Base-by-base conservation (phyloP, 2,797 vertebrate genomes). In the Anniella stebbinsi region DNA sequence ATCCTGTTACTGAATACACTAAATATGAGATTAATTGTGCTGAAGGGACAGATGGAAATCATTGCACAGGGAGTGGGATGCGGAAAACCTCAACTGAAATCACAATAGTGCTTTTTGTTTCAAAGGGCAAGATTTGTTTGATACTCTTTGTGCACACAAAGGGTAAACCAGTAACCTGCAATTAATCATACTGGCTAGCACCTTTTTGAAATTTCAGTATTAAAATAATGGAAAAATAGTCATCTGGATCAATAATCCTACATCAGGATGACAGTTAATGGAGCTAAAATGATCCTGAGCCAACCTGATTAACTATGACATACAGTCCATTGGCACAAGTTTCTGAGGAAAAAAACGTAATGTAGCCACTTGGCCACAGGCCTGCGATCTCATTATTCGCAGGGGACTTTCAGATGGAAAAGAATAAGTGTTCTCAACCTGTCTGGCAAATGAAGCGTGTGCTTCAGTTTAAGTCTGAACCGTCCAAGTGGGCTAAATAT, bases 161-260 rank as follows among this genome's bases (percentile, higher is more conserved):
- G 75, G 80, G 69, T 78, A 94, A 95, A 89, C 28, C 23, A 95
- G 48, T 90, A 92, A 93, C 45, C 23, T 90, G 80, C 94, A 92
- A 92, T 95, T 93, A 94, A 93, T 95, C 92, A 88, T 72, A 86
- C 84, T 87, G 92, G 36, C 38, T 86, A 95, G 85, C 3, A 57
- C 28, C 80, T 88, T 84, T 93, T 92, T 87, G 41, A 48, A 48
- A 91, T 12, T 93, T 94, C 93, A 92, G 91, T 93, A 70, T 94
- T 48, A 87, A 69, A 0, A 84, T 90, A 94, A 94, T 86, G 87
- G 83, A 80, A 90, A 80, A 94, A 93, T 96, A 93, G 91, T 78
- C 83, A 93, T 87, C 54, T 41, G 2, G 82, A 93, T 91, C 84
- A 12, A 88, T 95, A 77, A 75, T 89, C 82, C 45, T 10, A 1